Conservation (phyloP, 2,888 invertebrate species). For the Tolmerus cingulatus region DNA sequence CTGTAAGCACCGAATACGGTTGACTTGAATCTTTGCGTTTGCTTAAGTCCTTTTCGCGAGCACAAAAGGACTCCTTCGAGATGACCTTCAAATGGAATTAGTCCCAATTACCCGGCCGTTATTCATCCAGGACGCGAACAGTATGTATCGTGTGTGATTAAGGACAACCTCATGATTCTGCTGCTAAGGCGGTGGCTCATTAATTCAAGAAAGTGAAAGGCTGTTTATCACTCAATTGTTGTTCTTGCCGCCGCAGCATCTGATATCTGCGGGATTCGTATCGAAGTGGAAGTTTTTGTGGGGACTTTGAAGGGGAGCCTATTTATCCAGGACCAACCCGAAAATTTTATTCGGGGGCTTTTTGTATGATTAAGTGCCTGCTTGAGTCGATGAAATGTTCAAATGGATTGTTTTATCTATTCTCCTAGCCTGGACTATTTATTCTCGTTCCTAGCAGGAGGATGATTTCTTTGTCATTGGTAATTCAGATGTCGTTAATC, state of each 20-base stretch:
- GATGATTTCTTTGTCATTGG: neutral
- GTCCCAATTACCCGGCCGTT: conserved; percentile 18
- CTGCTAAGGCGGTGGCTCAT: neutral
- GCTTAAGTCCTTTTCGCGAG: neutral
- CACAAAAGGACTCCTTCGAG: neutral
- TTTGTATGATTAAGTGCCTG: neutral
- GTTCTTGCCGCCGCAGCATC: neutral
- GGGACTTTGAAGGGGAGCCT: neutral
- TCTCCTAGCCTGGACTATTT: neutral
- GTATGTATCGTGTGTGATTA: conserved; percentile 13
- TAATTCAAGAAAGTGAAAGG: conserved; percentile 12
- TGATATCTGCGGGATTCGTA: neutral
- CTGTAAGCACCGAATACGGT: neutral
- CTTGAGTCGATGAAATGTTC: neutral
- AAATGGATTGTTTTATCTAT: neutral
- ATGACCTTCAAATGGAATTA: neutral
- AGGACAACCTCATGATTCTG: neutral
- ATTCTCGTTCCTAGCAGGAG: neutral
- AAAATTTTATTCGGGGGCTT: neutral
- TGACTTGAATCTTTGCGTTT: neutral
- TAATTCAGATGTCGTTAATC: neutral
- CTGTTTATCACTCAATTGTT: neutral
- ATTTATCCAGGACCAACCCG: neutral
- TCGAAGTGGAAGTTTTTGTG: neutral
- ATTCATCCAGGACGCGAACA: neutral